These are phyloP conservation scores for Dryobota labecula DNA, from an alignment of 2,888 invertebrate genomes.

Conservation along the genomic window DNA sequence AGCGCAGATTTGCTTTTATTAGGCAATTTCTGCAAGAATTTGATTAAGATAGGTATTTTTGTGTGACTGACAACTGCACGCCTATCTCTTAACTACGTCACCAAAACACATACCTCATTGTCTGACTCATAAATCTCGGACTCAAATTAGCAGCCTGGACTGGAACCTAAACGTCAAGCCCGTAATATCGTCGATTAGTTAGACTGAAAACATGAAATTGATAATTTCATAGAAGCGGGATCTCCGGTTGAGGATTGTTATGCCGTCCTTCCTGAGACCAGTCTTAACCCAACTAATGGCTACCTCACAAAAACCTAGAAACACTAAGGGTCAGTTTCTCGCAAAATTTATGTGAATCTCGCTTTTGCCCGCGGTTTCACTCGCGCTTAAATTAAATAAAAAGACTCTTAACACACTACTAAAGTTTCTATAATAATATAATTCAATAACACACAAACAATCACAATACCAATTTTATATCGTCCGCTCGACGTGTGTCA, in stretches of 20 bases:
- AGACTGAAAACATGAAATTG: constrained; percentile 21
- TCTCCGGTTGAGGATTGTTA: background rate
- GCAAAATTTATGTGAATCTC: background rate
- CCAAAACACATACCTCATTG: constrained; percentile 23
- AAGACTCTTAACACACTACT: too few relatives aligned
- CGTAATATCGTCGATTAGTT: constrained; percentile 77
- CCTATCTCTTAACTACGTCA: background rate
- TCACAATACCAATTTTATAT: too few relatives aligned
- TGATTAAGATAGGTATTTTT: background rate
- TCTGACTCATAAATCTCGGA: constrained; percentile 57
- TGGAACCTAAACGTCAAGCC: constrained; percentile 71
- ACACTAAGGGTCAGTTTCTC: background rate
- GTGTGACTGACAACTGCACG: background rate
- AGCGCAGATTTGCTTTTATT: background rate
- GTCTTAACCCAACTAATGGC: background rate
- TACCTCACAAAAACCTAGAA: background rate
- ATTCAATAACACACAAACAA: too few relatives aligned
- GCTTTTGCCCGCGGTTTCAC: too few relatives aligned
- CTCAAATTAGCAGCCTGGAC: constrained; percentile 60
- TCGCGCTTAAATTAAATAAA: too few relatives aligned
- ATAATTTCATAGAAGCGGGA: background rate
- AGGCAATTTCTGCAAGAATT: background rate
- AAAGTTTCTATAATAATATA: too few relatives aligned
- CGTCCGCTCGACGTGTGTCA: too few relatives aligned
- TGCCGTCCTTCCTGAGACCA: background rate